phyloP scores from a whole-genome alignment of 2,113 vertebrate genomes.

The Chaetodon trifascialis region DNA sequence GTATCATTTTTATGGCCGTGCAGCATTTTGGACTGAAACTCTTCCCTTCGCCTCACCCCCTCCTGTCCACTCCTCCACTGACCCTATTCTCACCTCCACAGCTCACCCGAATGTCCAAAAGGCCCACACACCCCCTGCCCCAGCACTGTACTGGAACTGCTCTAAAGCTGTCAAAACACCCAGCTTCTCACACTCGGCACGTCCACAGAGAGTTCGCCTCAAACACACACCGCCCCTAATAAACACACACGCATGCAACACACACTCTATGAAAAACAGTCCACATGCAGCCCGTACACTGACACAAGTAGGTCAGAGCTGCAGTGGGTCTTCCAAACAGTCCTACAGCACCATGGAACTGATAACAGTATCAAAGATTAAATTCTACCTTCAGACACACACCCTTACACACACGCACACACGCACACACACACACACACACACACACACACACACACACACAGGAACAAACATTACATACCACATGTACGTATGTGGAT shows the following conservation, averaged over 20 bases:
- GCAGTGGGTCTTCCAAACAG: constrained; percentile 77
- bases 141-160: constrained; percentile 65
- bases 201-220: constrained; percentile 65
- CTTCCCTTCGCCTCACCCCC: constrained; percentile 35
- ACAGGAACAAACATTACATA: constrained; percentile 9
- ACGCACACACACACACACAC: constrained; percentile 14
- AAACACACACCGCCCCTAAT: constrained; percentile 57
- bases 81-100: constrained; percentile 66
- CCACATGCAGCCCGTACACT: constrained; percentile 51
- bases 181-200: constrained; percentile 78
- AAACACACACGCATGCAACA: constrained; percentile 59
- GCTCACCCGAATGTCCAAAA: constrained; percentile 62
- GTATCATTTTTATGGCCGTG: constrained; percentile 31
- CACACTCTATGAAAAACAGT: constrained; percentile 57
- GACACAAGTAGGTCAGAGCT: constrained; percentile 82
- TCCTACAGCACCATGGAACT: constrained; percentile 62
- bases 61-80: constrained; percentile 49
- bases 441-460: background rate
- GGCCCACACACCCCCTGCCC: constrained; percentile 62
- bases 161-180: constrained; percentile 83
- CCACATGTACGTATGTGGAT: background rate
- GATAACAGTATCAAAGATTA: constrained; percentile 77
- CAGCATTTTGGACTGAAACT: constrained; percentile 33
- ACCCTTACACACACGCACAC: constrained; percentile 41
- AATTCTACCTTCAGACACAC: constrained; percentile 62